A percentile compares a stretch with the other conserved stretches of the same genome.
phyloP scores from a whole-genome alignment of 2,797 vertebrate species.

The Aplochiton taeniatus region DNA sequence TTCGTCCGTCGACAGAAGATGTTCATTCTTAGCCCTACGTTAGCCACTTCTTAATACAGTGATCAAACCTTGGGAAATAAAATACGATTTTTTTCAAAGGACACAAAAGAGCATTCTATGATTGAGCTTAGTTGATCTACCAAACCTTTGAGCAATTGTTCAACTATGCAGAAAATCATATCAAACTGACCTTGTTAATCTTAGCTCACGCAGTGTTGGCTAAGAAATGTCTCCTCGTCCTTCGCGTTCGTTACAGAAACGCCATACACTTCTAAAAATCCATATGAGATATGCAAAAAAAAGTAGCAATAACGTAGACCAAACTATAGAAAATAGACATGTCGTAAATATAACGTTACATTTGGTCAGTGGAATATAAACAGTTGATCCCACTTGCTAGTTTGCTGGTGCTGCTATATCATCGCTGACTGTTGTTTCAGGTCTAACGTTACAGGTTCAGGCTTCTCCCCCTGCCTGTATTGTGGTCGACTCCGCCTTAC shows the following conservation, averaged over 20 bases:
- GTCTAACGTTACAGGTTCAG: slow-evolving; percentile 72
- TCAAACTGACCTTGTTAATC: slow-evolving; percentile 76
- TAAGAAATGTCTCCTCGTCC: slow-evolving; percentile 57
- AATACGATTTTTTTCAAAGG: no score
- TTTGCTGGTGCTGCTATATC: slow-evolving; percentile 58
- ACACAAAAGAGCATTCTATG: no score
- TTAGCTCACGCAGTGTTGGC: slow-evolving; percentile 67
- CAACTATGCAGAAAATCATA: slow-evolving; percentile 17
- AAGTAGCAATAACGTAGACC: no score
- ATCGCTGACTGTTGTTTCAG: slow-evolving; percentile 52
- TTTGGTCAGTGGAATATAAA: no score
- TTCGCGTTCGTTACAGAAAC: slow-evolving; percentile 24
- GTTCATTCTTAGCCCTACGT: no score
- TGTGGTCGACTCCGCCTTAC: slow-evolving; percentile 59
- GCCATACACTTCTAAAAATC: slow-evolving; percentile 55
- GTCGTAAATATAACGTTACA: no score
- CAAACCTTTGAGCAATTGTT: no score
- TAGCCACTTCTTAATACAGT: no score
- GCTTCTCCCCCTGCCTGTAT: slow-evolving; percentile 39
- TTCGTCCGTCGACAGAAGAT: no score
- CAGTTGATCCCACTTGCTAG: not conserved
- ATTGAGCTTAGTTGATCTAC: no score
- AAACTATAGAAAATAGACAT: no score
- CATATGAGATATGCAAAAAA: slow-evolving; percentile 53
- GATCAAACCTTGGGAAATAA: no score